Conservation (phyloP, 2,888 invertebrate species). For the Pristionchus arcanus region DNA sequence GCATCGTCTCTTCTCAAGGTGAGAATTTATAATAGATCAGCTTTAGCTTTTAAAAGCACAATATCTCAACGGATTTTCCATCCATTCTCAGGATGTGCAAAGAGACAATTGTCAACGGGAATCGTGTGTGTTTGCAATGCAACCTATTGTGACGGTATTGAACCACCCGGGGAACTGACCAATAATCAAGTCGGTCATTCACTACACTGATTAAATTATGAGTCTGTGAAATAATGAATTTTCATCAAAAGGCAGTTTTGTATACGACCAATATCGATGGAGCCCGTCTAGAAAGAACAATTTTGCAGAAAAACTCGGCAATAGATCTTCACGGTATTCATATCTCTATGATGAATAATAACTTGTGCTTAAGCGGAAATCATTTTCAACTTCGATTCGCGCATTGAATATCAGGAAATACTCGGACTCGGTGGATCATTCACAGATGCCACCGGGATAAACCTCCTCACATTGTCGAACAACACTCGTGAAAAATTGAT, state of each 20-base stretch:
- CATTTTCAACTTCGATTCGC: background rate
- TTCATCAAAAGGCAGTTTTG: constrained; percentile 9
- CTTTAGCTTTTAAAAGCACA: background rate
- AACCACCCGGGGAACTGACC: background rate
- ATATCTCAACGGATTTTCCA: background rate
- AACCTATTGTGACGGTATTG: constrained; percentile 26
- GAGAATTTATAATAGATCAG: background rate
- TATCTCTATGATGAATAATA: background rate
- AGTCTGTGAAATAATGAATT: background rate
- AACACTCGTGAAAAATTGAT: constrained; percentile 79
- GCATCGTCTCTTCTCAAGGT: background rate
- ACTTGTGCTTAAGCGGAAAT: background rate
- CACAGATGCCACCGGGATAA: constrained; percentile 86
- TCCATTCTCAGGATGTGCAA: background rate
- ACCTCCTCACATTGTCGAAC: constrained; percentile 84
- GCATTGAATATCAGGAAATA: background rate
- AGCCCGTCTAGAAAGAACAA: background rate
- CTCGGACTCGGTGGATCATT: constrained; percentile 91
- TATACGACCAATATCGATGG: background rate
- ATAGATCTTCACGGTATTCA: too few species aligned
- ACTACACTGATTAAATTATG: background rate
- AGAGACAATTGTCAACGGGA: background rate
- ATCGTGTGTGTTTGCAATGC: constrained; percentile 36
- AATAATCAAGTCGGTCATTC: background rate
- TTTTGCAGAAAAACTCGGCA: background rate